A percentile compares a stretch with the other conserved stretches of the same genome.
phyloP scores from a whole-genome alignment of 2,797 vertebrate species.

The Limosa lapponica region DNA sequence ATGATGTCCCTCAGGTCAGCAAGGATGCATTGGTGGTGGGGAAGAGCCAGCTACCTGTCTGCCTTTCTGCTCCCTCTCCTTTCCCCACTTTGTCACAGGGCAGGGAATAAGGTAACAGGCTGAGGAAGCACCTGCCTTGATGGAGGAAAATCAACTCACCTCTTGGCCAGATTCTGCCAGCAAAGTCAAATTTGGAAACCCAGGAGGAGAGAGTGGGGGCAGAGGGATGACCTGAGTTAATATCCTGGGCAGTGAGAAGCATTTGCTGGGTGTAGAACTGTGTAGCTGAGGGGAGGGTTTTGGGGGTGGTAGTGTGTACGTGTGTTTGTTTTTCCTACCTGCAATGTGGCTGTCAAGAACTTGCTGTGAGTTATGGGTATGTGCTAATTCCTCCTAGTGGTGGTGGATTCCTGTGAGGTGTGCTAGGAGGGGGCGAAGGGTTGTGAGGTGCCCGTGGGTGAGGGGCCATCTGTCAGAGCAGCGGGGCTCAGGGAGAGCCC shows the following conservation, averaged over 20 bases:
- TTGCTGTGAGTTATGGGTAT: fast-evolving
- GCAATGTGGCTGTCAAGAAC: not conserved
- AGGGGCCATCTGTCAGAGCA: fast-evolving
- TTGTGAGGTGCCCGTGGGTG: not conserved
- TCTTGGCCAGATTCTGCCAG: not conserved
- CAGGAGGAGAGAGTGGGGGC: not conserved
- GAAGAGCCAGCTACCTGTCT: not conserved
- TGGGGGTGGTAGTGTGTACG: fast-evolving
- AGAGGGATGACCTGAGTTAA: not conserved
- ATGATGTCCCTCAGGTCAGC: not conserved
- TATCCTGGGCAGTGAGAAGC: not conserved
- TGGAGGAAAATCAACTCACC: not conserved
- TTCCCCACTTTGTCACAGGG: conserved; percentile 37
- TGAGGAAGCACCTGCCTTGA: conserved; percentile 50
- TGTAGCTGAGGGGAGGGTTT: not conserved
- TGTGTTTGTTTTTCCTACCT: not conserved
- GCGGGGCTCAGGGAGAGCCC: not conserved
- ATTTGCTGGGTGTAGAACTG: not conserved
- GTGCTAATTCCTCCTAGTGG: not conserved
- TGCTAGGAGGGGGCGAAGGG: not conserved
- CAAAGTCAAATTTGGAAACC: conserved; percentile 43
- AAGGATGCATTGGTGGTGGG: not conserved
- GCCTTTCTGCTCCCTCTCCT: not conserved
- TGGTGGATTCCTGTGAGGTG: fast-evolving
- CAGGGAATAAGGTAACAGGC: conserved; percentile 42